Evolutionary conservation across 2,888 invertebrate species (phyloP), one percentile per base, ranked within the genome.

Genomic region (Himalopsyche japonica): DNA sequence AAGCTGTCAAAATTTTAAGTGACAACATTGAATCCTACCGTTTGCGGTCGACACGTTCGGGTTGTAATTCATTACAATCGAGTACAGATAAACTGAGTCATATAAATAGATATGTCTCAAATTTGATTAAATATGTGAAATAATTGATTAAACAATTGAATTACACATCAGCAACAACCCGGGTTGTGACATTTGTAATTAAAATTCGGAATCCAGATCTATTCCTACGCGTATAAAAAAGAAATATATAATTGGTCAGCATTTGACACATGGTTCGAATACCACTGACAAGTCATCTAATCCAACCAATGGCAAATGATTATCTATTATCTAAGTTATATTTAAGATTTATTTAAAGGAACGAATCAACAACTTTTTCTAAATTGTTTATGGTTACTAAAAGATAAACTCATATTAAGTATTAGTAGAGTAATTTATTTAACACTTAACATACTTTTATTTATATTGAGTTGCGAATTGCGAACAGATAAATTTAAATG

Each of bases 31-130:
- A 70, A 1, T 85, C 89, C 89, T 88, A 92, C 92, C 92, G 85
- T 92, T 92, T 88, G 92, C 90, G 37, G 77, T 37, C 84, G 92
- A 92, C 88, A 92, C 92, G 87, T 70, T 70, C 24, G 70, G 70
- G 30, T 92, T 92, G 86, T 92, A 92, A 89, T 92, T 92, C 92
- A 92, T 92, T 84, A 87, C 89, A 82, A 20, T 30, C 70, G 27
- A 5, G 27, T 24, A 20, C 24, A 30, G 37, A 76, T 70, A 24
- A 24, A 70, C 30, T 30, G 70, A 30, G 12, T 7, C 70, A 70
- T 70, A 27, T 30, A 57, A 24, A 57, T 20, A 57, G 57, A 57
- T 24, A 2, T 15, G 15, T 1, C 70, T 24, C 30, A 30, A 70
- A 27, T 10, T 15, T 70, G 30, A 30, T 32, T 43, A 81, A 49